Percentiles rank a stretch among this genome's conserved stretches.
phyloP scores from a whole-genome alignment of 2,888 invertebrate genomes.

The Chirona hameri region DNA sequence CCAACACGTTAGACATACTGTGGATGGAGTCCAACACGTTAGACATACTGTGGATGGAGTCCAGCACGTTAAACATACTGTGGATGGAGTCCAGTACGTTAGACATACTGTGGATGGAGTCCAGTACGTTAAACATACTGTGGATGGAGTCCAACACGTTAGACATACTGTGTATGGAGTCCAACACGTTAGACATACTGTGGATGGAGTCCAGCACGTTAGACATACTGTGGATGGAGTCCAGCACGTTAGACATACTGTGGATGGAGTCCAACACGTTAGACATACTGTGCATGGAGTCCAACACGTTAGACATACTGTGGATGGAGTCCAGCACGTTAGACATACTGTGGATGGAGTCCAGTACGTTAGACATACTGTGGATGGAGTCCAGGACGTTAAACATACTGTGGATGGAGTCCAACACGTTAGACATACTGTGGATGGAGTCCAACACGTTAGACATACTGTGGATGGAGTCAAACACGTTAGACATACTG shows the following conservation, averaged over 20 bases:
- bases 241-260: constrained; percentile 45
- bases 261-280: constrained; percentile 50
- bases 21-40: constrained; percentile 50
- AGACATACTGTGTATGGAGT: constrained; percentile 45
- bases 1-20: constrained; percentile 45
- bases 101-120: constrained; percentile 45
- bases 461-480: constrained; percentile 45
- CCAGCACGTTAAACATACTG: constrained; percentile 45
- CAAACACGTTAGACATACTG: constrained; percentile 45
- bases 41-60: constrained; percentile 45
- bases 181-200: constrained; percentile 45
- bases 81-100: constrained; percentile 50
- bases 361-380: constrained; percentile 45
- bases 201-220: constrained; percentile 50
- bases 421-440: constrained; percentile 45
- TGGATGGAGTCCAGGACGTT: constrained; percentile 50
- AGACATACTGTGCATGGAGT: constrained; percentile 45
- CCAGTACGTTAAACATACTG: constrained; percentile 45
- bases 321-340: constrained; percentile 50
- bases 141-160: constrained; percentile 50
- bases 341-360: constrained; percentile 45
- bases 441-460: constrained; percentile 50
- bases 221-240: constrained; percentile 45
- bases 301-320: constrained; percentile 45
- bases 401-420: constrained; percentile 45